Evolutionary conservation across 1,140 invertebrate species (phyloP), one percentile per base, ranked within the genome.

Genomic region (Anoplolepis gracilipes): DNA sequence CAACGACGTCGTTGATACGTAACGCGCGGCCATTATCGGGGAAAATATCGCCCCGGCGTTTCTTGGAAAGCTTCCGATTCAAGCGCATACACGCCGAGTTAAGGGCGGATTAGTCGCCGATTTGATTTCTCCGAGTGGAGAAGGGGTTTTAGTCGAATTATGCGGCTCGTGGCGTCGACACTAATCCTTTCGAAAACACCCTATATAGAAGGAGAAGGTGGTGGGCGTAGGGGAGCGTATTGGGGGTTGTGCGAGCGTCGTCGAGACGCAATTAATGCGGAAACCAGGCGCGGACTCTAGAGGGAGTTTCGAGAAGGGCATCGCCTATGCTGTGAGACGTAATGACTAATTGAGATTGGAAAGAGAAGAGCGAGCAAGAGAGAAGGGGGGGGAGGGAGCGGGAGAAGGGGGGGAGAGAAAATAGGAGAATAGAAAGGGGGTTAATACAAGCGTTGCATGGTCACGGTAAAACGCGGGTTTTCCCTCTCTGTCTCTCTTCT

Each of bases 331-430:
- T 78, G 79, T 88, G 84, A 90, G 89, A 90, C 89, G 89, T 90
- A 90, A 90, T 90, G 89, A 90, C 89, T 90, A 90, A 90, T 90
- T 90, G 89, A 90, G 89, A 90, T 90, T 76, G 87, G 89, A 88
- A 88, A 86, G 84, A 86, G 82, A 82, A 42, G 53, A 55, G 67
- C 39, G 64, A 25, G 28, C 19, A 22, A 22, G n/a, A 22, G 33
- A 22, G 11, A n/a, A 6, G 53, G 19, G 33, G 49, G 22, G 7
- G 77, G n/a, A n/a, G 53, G 25, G 39, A 64, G 19, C n/a, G 6
- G 25, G 33, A 16, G 53, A 57, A 53, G 25, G 39, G 70, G 19
- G 6, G 25, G 33, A 16, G 53, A 57, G 25, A 11, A 16, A 16
- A 62, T 13, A 16, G 16, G 19, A 22, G 39, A 77, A 77, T 64